Base-by-base conservation (phyloP, 2,113 vertebrate genomes). In the Cyphomyrus discorhynchus region DNA sequence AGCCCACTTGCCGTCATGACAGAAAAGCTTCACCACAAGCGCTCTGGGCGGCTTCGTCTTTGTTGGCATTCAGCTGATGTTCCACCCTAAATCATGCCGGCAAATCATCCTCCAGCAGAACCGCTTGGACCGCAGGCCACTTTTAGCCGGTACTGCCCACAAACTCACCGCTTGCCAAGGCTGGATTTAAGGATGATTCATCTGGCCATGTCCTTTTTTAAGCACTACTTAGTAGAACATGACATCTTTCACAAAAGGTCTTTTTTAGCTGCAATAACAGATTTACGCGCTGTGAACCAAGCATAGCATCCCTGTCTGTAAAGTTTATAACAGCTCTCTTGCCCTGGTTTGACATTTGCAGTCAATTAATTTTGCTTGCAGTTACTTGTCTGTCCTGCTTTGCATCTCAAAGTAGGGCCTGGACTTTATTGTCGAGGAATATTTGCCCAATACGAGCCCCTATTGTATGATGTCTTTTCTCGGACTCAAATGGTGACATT, bases 221-320 rank as follows among this genome's bases (percentile, higher is more conserved):
- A 80, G 31, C 74, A 80, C 74, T 80, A 42, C 31, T 80, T 80
- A 80, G 74, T 80, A 80, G 74, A 80, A 80, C 74, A 80, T 80
- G 74, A 80, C 35, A 80, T 80, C 31, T 80, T 80, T 80, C 74
- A 80, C 35, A 80, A 42, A 80, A 80, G 74, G 74, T 80, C 74
- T 80, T 80, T 42, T 80, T 42, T 80, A 80, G 74, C 31, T 17
- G 74, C 5, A 42, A 39, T 80, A 80, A 80, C 31, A 80, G 74
- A 80, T 80, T 80, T 80, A 80, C 15, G 35, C 13, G 6, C 74
- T 19, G 74, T 35, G 15, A 80, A 19, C 74, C 74, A 42, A 80
- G 74, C 74, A 42, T 80, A 80, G 35, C 39, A 80, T 80, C 74
- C 74, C 5, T 80, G 74, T 80, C 31, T 80, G 74, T 80, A 42